Evolutionary conservation across 2,797 vertebrate genomes (phyloP).

Genomic region (Taenioides sp.): DNA sequence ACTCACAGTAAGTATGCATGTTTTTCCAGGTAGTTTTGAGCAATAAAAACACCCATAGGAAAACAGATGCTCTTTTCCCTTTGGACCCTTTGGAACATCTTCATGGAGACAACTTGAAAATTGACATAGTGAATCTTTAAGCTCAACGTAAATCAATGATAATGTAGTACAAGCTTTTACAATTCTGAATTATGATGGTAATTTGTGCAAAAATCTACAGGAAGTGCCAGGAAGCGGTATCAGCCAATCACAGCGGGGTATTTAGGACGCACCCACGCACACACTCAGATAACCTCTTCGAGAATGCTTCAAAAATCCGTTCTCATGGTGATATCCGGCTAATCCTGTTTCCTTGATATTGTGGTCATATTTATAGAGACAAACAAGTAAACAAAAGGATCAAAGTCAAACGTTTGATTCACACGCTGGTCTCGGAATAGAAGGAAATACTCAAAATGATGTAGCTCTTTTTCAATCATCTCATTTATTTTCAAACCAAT

Average conservation of each 20-base stretch:
- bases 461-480: too few species aligned
- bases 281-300: conserved; percentile 18
- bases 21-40: too few species aligned
- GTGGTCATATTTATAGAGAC: conserved; percentile 56
- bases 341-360: conserved; percentile 60
- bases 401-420: conserved; percentile 51
- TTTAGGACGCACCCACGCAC: neutral
- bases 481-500: too few species aligned
- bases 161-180: too few species aligned
- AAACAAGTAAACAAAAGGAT: conserved; percentile 39
- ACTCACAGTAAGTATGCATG: too few species aligned
- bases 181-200: too few species aligned
- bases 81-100: too few species aligned
- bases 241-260: neutral
- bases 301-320: conserved; percentile 34
- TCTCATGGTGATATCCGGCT: conserved; percentile 31
- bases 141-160: too few species aligned
- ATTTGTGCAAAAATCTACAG: conserved; percentile 15
- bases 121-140: too few species aligned
- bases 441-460: conserved; percentile 16
- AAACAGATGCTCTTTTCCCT: too few species aligned
- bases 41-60: too few species aligned
- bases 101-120: too few species aligned
- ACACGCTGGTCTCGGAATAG: conserved; percentile 34
- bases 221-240: conserved; percentile 8